Base-by-base conservation (phyloP, 1,140 invertebrate genomes). In the Philopotamus ludificatus region DNA sequence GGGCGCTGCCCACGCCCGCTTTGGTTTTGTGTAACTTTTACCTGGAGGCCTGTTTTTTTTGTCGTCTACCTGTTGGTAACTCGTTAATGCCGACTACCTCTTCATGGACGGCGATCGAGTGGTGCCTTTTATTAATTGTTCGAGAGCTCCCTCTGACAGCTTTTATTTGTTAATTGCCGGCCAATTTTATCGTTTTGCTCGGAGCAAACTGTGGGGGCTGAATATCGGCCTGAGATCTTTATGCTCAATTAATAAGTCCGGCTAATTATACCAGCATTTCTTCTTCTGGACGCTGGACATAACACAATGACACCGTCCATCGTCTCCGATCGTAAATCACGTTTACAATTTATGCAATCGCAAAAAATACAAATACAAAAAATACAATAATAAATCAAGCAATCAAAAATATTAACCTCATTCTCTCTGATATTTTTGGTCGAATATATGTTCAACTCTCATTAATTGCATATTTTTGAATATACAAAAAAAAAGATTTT, bases 121-220 rank as follows among this genome's bases (percentile, higher is more conserved):
- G 34, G 28, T 57, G 51, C 26, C 54, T 57, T 47, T 34, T 60
- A 60, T 60, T 60, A 60, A 60, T 60, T 60, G 57, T 60, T 60
- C 41, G 41, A 60, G 25, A 34, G 44, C 23, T 28, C 16, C 57
- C 57, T 15, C 18, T 60, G 57, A 60, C 41, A 26, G 42, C 1
- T 60, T 47, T 25, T 47, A 60, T 45, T 60, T 57, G 54, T 57
- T 57, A 42, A 57, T 42, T 57, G 15, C 20, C 15, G 21, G 47
- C n/a, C 18, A 12, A 1, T 18, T 15, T 44, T 18, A 12, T 44
- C 41, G 41, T 21, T 9, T 49, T 18, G 20, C 3, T n/a, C 18
- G 45, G 20, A 1, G 15, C 18, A 16, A 10, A 4, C 9, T 9
- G 18, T 49, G 20, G 15, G 18, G 20, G 45, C 23, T 44, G 18